Base-by-base conservation (phyloP, 2,797 vertebrate species). In the Chaetophractus vellerosus region DNA sequence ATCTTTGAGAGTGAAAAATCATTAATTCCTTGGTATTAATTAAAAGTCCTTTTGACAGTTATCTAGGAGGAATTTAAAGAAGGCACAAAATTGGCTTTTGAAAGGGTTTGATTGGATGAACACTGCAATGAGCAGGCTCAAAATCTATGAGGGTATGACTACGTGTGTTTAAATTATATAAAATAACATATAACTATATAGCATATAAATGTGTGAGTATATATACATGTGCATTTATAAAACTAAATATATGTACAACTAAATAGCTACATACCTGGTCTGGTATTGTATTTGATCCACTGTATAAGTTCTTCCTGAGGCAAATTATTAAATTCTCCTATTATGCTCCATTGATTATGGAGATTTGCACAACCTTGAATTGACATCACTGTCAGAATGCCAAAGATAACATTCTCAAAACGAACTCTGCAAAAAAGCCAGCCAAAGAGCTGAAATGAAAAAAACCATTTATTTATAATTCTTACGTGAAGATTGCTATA, bases 271-370 rank as follows among this genome's bases (percentile, higher is more conserved):
- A 96, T 86, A 99, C 99, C 98, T 1, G 98, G 96, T 1, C 84
- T 97, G 1, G 99, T 99, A 96, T 98, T 99, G 50, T 98, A 98
- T 91, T 98, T 99, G 96, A 99, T 99, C 99, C 99, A 99, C 86
- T 99, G 98, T 91, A 99, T 97, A 84, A 99, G 98, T 94, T 99
- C 99, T 97, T 99, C 99, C 98, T 99, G 99, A 2, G 99, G 99
- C 84, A 99, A 76, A 97, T 99, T 99, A 95, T 98, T 99, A 97
- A 99, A 99, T 96, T 99, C 99, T 85, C 99, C 99, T 6, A 99
- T 99, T 97, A 99, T 99, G 55, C 91, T 98, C 99, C 99, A 99
- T 91, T 99, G 99, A 59, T 97, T 97, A 96, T 98, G 98, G 89
- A 99, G 98, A 98, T 99, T 99, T 86, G 97, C 74, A 57, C 98